Evolutionary conservation across 92 coral and sea anemone genomes (phyloP).

Genomic region (Nematostella vectensis): DNA sequence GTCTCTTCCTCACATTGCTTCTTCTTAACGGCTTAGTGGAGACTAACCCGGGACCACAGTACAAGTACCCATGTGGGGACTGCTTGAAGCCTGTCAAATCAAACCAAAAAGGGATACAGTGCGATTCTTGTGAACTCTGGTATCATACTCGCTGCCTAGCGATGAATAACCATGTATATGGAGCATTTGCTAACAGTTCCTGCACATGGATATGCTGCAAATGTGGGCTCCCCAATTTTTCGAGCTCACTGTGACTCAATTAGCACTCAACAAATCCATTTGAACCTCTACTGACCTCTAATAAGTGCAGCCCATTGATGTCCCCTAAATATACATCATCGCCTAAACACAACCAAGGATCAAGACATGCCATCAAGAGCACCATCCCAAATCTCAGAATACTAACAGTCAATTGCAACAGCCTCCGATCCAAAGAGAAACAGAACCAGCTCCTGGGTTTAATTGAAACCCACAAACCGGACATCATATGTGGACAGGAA

Average conservation of each 20-base stretch:
- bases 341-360: neutral
- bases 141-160: slow-evolving; percentile 18
- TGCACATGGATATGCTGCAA: slow-evolving; percentile 28
- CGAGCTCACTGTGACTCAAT: slow-evolving; percentile 15
- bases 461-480: slow-evolving; percentile 34
- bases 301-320: neutral
- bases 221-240: slow-evolving; percentile 35
- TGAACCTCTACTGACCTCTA: slow-evolving; percentile 8
- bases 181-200: slow-evolving; percentile 16
- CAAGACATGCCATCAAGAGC: slow-evolving; percentile 7
- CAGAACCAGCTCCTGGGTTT: slow-evolving; percentile 10
- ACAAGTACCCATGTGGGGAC: slow-evolving; percentile 39
- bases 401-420: slow-evolving; percentile 17
- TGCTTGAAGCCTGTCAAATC: slow-evolving; percentile 41
- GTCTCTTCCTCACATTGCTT: neutral
- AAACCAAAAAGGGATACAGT: slow-evolving; percentile 28
- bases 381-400: slow-evolving; percentile 10
- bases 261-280: slow-evolving; percentile 2
- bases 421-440: slow-evolving; percentile 13
- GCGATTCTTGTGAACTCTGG: slow-evolving; percentile 29
- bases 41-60: slow-evolving; percentile 36
- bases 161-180: slow-evolving; percentile 14
- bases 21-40: slow-evolving; percentile 1
- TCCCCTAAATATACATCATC: neutral
- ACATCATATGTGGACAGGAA: slow-evolving; percentile 33